These are phyloP conservation scores for Epsilonema sp. DNA, from an alignment of 2,888 invertebrate genomes.

Conservation along the genomic window DNA sequence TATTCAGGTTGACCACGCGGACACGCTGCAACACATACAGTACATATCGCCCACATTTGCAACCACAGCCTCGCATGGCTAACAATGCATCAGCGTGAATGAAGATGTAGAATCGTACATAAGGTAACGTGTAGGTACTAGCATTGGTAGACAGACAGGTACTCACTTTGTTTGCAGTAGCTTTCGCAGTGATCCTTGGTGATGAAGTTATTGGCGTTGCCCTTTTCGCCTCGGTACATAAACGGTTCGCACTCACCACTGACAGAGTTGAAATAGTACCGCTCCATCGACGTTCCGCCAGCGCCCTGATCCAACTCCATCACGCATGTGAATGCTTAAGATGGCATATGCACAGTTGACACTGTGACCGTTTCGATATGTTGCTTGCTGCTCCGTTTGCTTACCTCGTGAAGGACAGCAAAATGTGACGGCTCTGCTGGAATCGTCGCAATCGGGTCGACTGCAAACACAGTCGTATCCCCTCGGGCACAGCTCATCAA, in stretches of 20 bases:
- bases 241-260: conserved; percentile 22
- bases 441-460: conserved; percentile 23
- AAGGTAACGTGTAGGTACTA: too few relatives aligned
- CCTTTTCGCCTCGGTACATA: conserved; percentile 22
- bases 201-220: conserved; percentile 14
- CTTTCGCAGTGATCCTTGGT: conserved; percentile 28
- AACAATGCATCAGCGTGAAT: too few relatives aligned
- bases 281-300: neutral
- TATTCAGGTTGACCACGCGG: conserved; percentile 26
- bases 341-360: neutral
- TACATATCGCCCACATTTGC: too few relatives aligned
- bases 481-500: conserved; percentile 6
- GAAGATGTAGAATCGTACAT: too few relatives aligned
- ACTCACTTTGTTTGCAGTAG: conserved; percentile 27
- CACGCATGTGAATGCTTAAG: conserved; percentile 3
- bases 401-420: conserved; percentile 26
- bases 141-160: too few relatives aligned
- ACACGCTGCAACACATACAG: conserved; percentile 18
- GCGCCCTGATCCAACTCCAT: neutral
- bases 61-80: too few relatives aligned
- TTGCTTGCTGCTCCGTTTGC: neutral
- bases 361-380: neutral
- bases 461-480: conserved; percentile 27
- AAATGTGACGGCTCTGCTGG: conserved; percentile 24
- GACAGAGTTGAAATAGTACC: conserved; percentile 6